A percentile compares a stretch with the other conserved stretches of the same genome.
Conservation (phyloP, 2,888 invertebrate genomes). For the Plagodis pulveraria region DNA sequence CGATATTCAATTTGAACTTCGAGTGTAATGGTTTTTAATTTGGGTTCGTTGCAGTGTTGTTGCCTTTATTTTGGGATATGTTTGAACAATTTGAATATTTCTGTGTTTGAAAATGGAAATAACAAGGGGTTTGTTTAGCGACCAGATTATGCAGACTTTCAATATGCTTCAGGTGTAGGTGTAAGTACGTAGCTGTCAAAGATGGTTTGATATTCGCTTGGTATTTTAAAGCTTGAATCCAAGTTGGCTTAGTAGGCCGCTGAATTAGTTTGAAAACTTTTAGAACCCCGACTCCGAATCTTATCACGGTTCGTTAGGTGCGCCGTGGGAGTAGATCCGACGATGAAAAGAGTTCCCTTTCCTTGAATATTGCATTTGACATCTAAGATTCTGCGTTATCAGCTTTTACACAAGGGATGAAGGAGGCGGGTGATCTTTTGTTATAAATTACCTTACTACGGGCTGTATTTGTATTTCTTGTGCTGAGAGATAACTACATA, state of each 20-base stretch:
- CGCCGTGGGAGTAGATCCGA: slow-evolving; percentile 58
- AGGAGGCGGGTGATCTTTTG: slow-evolving; percentile 46
- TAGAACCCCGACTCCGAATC: slow-evolving; percentile 64
- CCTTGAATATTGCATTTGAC: slow-evolving; percentile 74
- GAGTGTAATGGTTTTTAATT: slow-evolving; percentile 54
- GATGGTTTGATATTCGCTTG: slow-evolving; percentile 30
- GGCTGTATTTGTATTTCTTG: slow-evolving; percentile 24
- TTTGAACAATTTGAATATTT: slow-evolving; percentile 27
- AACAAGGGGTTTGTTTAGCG: slow-evolving; percentile 33
- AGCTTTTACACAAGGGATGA: slow-evolving; percentile 42
- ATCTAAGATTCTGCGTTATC: slow-evolving; percentile 65
- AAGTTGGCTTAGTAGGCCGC: slow-evolving; percentile 45
- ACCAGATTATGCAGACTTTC: slow-evolving; percentile 25
- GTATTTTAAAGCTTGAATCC: slow-evolving; percentile 35
- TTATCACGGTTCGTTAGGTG: slow-evolving; percentile 78
- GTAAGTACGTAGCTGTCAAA: too few species aligned
- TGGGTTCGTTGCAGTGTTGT: slow-evolving; percentile 36
- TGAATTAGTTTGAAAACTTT: slow-evolving; percentile 66
- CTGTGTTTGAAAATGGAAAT: slow-evolving; percentile 33
- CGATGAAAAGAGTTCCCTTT: slow-evolving; percentile 65
- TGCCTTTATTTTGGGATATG: slow-evolving; percentile 34
- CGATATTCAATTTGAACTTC: slow-evolving; percentile 54
- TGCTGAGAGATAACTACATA: slow-evolving; percentile 16
- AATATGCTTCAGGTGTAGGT: too few species aligned
- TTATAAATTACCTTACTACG: slow-evolving; percentile 48